Percentiles rank a stretch among this genome's conserved stretches.
Conservation (phyloP, 2,797 vertebrate genomes). For the Sebastes ruberrimus region DNA sequence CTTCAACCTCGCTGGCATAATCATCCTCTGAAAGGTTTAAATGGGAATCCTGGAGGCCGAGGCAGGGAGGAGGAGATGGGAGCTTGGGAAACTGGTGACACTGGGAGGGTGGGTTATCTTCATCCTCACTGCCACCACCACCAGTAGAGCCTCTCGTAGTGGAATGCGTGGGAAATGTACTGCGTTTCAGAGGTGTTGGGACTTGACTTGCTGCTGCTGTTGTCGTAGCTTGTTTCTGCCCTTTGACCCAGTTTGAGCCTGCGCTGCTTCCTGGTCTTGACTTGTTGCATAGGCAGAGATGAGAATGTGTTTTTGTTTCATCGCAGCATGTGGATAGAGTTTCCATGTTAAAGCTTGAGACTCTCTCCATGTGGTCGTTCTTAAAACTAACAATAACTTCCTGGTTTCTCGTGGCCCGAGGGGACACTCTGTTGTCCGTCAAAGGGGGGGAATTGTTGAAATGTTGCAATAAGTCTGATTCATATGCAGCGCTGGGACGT, state of each 20-base stretch:
- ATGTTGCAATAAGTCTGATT: background rate
- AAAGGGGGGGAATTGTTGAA: background rate
- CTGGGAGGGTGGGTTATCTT: slow-evolving; percentile 48
- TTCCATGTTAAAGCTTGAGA: slow-evolving; percentile 34
- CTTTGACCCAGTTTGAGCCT: slow-evolving; percentile 19
- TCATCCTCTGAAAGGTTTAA: slow-evolving; percentile 68
- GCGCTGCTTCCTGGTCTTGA: slow-evolving; percentile 8
- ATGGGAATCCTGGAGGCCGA: slow-evolving; percentile 11
- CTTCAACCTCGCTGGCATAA: slow-evolving; percentile 55
- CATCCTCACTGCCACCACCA: background rate
- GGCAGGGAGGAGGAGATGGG: slow-evolving; percentile 3
- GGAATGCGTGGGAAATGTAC: slow-evolving; percentile 39
- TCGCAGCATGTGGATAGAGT: slow-evolving; percentile 22
- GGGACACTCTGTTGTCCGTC: slow-evolving; percentile 6
- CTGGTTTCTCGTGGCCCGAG: slow-evolving; percentile 12
- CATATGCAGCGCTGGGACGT: background rate
- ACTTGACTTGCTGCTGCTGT: background rate
- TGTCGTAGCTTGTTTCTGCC: slow-evolving; percentile 33
- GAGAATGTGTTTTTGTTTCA: slow-evolving; percentile 57
- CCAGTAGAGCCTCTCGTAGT: background rate
- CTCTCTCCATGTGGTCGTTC: slow-evolving; percentile 74
- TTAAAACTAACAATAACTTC: slow-evolving; percentile 73
- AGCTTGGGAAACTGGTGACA: slow-evolving; percentile 39
- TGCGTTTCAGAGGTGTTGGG: slow-evolving; percentile 11
- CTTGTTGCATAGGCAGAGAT: background rate